Percentiles rank a stretch among this genome's conserved stretches.
These are phyloP conservation scores for Bombylius major DNA, from an alignment of 2,888 invertebrate species.

Conservation along the genomic window DNA sequence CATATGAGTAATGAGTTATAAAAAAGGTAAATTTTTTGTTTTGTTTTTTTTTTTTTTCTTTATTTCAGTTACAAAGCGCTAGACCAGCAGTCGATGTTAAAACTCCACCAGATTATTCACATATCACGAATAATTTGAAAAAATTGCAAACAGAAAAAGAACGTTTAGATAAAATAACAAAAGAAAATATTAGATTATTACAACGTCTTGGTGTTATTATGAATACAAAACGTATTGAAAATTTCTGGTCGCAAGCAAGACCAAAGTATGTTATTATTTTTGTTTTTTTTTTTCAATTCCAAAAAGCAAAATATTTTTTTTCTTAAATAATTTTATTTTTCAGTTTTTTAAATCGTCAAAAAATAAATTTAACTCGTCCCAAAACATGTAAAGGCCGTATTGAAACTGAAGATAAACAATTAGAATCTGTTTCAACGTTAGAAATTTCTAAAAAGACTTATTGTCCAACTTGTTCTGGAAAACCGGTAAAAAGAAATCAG, in stretches of 20 bases:
- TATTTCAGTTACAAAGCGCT: constrained; percentile 46
- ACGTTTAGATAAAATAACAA: constrained; percentile 48
- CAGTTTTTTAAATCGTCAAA: constrained; percentile 32
- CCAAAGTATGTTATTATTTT: constrained; percentile 36
- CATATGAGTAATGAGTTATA: not conserved
- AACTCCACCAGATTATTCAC: constrained; percentile 48
- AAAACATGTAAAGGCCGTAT: constrained; percentile 15
- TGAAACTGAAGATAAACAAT: not conserved
- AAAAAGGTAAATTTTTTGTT: too few relatives aligned
- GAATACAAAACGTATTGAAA: constrained; percentile 51
- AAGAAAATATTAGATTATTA: constrained; percentile 54
- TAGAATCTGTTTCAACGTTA: too few relatives aligned
- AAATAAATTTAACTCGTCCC: constrained; percentile 27
- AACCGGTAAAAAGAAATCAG: constrained; percentile 25
- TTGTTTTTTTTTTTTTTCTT: not conserved
- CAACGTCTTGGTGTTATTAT: constrained; percentile 54
- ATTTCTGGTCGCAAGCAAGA: constrained; percentile 50
- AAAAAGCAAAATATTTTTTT: not conserved
- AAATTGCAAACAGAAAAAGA: constrained; percentile 57
- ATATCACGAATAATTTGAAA: constrained; percentile 55
- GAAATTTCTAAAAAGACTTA: constrained; percentile 15
- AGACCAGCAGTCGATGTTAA: constrained; percentile 53
- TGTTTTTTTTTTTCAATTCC: not conserved
- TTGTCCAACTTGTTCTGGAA: constrained; percentile 30
- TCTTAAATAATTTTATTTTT: not conserved